A percentile compares a stretch with the other conserved stretches of the same genome.
phyloP scores from a whole-genome alignment of 2,797 vertebrate species.

The Poecilia wingei region DNA sequence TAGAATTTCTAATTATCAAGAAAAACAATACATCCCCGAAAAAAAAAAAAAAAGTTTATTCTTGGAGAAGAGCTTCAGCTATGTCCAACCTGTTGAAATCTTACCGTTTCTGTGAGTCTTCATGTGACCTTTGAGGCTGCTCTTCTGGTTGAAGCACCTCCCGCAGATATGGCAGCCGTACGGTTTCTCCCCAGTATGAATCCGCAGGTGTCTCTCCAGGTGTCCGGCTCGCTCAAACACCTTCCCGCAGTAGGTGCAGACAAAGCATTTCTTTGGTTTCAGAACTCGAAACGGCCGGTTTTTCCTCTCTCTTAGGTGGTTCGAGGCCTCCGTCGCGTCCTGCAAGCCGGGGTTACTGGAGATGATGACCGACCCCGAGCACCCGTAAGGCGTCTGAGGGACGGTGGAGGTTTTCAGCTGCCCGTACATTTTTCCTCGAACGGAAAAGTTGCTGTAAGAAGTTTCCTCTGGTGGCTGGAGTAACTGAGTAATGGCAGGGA shows the following conservation, averaged over 20 bases:
- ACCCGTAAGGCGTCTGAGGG: slow-evolving; percentile 36
- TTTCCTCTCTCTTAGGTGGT: slow-evolving; percentile 15
- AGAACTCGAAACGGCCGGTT: slow-evolving; percentile 33
- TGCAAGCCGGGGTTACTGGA: slow-evolving; percentile 14
- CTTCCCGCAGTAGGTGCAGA: slow-evolving; percentile 74
- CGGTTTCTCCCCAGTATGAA: slow-evolving; percentile 78
- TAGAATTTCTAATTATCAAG: background rate
- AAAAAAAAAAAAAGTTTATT: background rate
- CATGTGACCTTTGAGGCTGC: slow-evolving; percentile 79
- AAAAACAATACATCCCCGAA: background rate
- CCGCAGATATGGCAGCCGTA: slow-evolving; percentile 76
- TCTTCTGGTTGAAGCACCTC: slow-evolving; percentile 77
- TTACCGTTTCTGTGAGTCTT: slow-evolving; percentile 71
- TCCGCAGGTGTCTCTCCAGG: slow-evolving; percentile 71
- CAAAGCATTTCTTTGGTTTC: slow-evolving; percentile 71
- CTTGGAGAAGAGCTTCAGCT: background rate
- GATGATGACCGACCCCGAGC: slow-evolving; percentile 20
- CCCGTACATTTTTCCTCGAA: slow-evolving; percentile 45
- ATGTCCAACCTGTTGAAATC: background rate
- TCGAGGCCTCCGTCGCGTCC: background rate
- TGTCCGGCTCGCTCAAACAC: slow-evolving; percentile 71
- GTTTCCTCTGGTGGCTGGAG: slow-evolving; percentile 38
- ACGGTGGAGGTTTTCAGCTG: slow-evolving; percentile 35
- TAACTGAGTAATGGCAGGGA: slow-evolving; percentile 33
- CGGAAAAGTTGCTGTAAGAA: slow-evolving; percentile 56